These are phyloP conservation scores for Xenopus tropicalis DNA, from an alignment of 2,113 vertebrate species.

Conservation along the genomic window UCB_Xtro_10.0 CM004444.2:85342001-85342500, in stretches of 20 bases:
- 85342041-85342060: too few species aligned
- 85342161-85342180: background rate
- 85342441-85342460: too few species aligned
- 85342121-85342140: constrained; percentile 23
- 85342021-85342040: too few species aligned
- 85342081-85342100: background rate
- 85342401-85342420: background rate
- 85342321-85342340: background rate
- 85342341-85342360: background rate
- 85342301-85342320: constrained; percentile 1
- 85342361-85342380: background rate
- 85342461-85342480: too few species aligned
- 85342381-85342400: background rate
- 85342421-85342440: too few species aligned
- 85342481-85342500: too few species aligned
- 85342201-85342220: constrained; percentile 23
- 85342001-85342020: too few species aligned
- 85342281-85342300: constrained; percentile 11
- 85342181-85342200: constrained; percentile 20
- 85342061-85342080: too few species aligned
- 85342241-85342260: background rate
- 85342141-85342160: constrained; percentile 15
- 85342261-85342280: constrained; percentile 28
- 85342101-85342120: constrained; percentile 2
- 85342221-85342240: constrained; percentile 15